Evolutionary conservation across 2,797 vertebrate species (phyloP), one percentile per base, ranked within the genome.

Genomic region (Meriones psammophilus): DNA sequence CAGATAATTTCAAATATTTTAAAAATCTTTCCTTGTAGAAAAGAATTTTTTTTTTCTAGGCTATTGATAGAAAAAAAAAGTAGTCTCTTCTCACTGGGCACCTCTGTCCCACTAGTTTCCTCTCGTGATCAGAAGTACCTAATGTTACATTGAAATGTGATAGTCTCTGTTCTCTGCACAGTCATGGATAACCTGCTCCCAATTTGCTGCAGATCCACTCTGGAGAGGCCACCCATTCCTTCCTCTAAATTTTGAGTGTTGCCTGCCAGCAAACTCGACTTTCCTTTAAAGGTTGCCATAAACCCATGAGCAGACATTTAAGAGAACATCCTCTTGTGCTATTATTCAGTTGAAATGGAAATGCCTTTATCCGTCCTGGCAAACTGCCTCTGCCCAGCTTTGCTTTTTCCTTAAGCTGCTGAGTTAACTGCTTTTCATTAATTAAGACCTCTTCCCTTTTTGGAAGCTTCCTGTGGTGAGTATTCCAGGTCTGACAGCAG

Each of bases 381-480:
- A 42, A 93, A 90, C 56, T 94, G 54, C 62, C 36, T 94, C 42
- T 26, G 80, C 36, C 50, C 50, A 95, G 68, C 56, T 91, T 90
- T 84, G 62, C 42, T 83, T 95, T 89, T 96, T 83, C 33, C 22
- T 69, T 92, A 79, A 78, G 20, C 42, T 92, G 56, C 78, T 64
- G 22, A 89, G 69, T 74, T 96, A 84, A 90, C 85, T 90, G 85
- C 42, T 76, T 96, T 93, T 96, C 92, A 97, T 97, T 92, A 97
- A 85, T 89, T 96, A 97, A 94, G 94, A 97, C 97, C 94, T 92
- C 93, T 92, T 96, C 93, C 91, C 90, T 97, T 96, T 97, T 96
- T 97, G 79, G 91, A 96, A 96, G 94, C 92, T 74, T 97, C 94
- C 42, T 36, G 60, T 69, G 58, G 68, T 77, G 73, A 94, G 92